Conservation (phyloP, 2,888 invertebrate species). For the Andrena hattorfiana region DNA sequence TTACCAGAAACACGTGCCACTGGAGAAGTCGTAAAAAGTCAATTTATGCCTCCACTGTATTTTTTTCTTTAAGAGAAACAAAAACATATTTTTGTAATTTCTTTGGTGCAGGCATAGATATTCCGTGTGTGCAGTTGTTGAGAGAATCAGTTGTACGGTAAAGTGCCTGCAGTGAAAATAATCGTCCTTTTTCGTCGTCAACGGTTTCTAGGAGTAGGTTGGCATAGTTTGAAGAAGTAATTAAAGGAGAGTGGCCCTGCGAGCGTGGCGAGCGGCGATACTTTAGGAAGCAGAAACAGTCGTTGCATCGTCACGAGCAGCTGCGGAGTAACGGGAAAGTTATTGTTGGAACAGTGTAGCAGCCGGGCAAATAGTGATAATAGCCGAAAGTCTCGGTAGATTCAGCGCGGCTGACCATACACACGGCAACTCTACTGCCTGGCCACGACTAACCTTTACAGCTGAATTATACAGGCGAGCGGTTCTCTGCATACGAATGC, state of each 20-base stretch:
- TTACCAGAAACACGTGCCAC: too few relatives aligned
- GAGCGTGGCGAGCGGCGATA: conserved; percentile 37
- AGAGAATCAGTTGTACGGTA: neutral
- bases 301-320: conserved; percentile 53
- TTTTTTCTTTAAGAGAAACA: too few relatives aligned
- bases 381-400: conserved; percentile 63
- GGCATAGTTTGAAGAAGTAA: conserved; percentile 10
- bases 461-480: conserved; percentile 61
- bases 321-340: conserved; percentile 58
- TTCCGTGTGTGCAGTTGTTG: too few relatives aligned
- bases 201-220: conserved; percentile 5
- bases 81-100: too few relatives aligned
- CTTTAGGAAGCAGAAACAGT: conserved; percentile 40
- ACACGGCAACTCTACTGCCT: conserved; percentile 46
- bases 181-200: neutral
- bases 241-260: conserved; percentile 40
- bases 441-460: conserved; percentile 39
- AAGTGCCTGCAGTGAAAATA: neutral
- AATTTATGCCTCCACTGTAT: too few relatives aligned
- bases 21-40: too few relatives aligned
- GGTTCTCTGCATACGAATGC: conserved; percentile 44
- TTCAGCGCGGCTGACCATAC: conserved; percentile 42
- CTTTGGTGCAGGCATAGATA: too few relatives aligned
- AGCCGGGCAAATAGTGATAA: conserved; percentile 63
- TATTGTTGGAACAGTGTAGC: conserved; percentile 52